Evolutionary conservation across 2,888 invertebrate genomes (phyloP).

Genomic region (Agonopterix arenella): DNA sequence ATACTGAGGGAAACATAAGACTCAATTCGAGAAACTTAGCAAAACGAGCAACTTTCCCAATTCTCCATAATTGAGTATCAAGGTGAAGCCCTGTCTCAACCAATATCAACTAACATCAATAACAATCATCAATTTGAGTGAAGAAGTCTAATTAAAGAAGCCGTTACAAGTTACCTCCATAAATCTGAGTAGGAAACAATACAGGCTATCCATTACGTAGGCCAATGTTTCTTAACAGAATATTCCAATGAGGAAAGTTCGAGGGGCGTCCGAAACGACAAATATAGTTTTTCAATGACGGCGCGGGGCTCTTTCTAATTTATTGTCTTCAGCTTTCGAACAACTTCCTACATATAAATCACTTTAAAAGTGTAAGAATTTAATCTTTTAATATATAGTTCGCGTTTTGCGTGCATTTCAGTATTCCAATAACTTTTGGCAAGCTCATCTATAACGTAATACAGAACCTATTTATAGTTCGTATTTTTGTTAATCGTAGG

Average conservation of each 20-base stretch:
- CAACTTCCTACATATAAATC: conserved; percentile 45
- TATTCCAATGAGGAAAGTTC: conserved; percentile 68
- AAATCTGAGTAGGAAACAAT: conserved; percentile 72
- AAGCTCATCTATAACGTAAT: too few relatives aligned
- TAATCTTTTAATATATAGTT: conserved; percentile 3
- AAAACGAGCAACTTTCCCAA: conserved; percentile 30
- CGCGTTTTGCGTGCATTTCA: background rate
- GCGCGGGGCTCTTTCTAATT: conserved; percentile 46
- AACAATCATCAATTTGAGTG: conserved; percentile 72
- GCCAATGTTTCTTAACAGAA: conserved; percentile 60
- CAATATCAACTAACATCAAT: conserved; percentile 64
- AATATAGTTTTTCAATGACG: conserved; percentile 70
- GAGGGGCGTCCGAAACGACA: conserved; percentile 44
- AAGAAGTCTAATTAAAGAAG: conserved; percentile 75
- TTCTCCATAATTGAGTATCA: conserved; percentile 37
- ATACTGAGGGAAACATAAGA: conserved; percentile 11
- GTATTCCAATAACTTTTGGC: too few relatives aligned
- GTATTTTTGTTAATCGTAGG: too few relatives aligned
- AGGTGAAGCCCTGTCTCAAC: conserved; percentile 36
- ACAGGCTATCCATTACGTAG: conserved; percentile 67
- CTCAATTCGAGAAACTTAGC: conserved; percentile 12
- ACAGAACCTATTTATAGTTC: too few relatives aligned
- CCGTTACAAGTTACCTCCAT: conserved; percentile 75
- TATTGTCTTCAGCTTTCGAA: conserved; percentile 37
- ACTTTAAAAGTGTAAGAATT: conserved; percentile 31